Evolutionary conservation across 1,140 invertebrate genomes (phyloP), one percentile per base, ranked within the genome.

Genomic region (Pararge aegeria): DNA sequence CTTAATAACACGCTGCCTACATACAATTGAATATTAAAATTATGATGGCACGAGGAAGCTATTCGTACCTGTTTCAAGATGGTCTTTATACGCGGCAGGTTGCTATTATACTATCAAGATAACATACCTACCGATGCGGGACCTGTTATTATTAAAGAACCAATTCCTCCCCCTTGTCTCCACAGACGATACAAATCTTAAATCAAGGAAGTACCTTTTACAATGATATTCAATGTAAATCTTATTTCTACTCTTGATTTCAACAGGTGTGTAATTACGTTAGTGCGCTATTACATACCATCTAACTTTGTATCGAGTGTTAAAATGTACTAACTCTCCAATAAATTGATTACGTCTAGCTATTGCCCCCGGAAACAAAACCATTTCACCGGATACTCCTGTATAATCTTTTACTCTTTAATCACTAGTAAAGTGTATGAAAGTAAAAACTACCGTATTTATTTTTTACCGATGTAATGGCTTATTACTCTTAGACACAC

Each of bases 71-170:
- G 72, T 75, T 70, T 64, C 48, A 48, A 52, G 52, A 66, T 68
- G 70, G 69, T 68, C 68, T 77, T 71, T 70, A 61, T 62, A 65
- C 57, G 55, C 46, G 71, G 70, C 77, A 80, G 69, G 66, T 79
- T 68, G 67, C 76, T 78, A 85, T 87, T 87, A 85, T 81, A 82
- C 80, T 80, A 64, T 75, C 70, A 67, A 77, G 78, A 83, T 84
- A 75, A 72, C 67, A 73, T 73, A 66, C 72, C 74, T 73, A 66
- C 72, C 74, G 59, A 70, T 66, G 44, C 66, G 48, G 73, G 66
- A 59, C 62, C 59, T 68, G 74, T 81, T 85, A 89, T 89, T 87
- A 85, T 82, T 83, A 83, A 83, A 83, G 83, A 78, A 70, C 72
- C 67, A 78, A 75, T 74, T 64, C 78, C 79, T 77, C 71, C 80